These are phyloP conservation scores for Rhipidura dahli DNA, from an alignment of 2,113 vertebrate genomes.

Conservation along the genomic window DNA sequence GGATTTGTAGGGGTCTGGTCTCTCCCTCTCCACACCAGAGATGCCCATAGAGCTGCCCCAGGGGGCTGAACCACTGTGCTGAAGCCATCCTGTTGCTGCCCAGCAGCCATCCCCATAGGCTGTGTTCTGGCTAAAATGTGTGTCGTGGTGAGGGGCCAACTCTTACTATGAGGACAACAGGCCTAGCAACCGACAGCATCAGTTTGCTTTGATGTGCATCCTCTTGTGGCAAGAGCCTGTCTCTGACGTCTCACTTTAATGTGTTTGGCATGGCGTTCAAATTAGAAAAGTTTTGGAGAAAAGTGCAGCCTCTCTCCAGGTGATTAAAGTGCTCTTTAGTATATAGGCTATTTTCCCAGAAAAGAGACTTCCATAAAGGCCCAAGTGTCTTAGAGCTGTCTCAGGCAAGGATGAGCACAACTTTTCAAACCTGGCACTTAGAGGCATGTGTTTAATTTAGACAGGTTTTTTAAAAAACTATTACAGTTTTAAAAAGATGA, in stretches of 20 bases:
- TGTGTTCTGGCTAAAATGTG: neutral
- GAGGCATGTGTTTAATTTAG: neutral
- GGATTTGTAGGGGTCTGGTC: neutral
- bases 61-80: neutral
- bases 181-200: neutral
- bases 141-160: neutral
- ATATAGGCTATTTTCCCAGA: neutral
- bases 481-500: neutral
- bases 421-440: neutral
- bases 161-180: neutral
- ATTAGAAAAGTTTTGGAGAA: neutral
- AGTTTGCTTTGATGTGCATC: neutral
- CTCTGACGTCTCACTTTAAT: neutral
- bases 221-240: neutral
- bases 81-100: neutral
- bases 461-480: neutral
- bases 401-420: neutral
- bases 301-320: neutral
- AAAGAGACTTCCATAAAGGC: neutral
- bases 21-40: fast-evolving
- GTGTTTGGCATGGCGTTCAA: neutral
- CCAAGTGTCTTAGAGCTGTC: neutral
- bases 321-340: neutral
- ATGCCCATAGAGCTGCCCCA: neutral
- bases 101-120: neutral